Evolutionary conservation across 2,113 vertebrate genomes (phyloP).

Genomic region (Pluvialis apricaria): DNA sequence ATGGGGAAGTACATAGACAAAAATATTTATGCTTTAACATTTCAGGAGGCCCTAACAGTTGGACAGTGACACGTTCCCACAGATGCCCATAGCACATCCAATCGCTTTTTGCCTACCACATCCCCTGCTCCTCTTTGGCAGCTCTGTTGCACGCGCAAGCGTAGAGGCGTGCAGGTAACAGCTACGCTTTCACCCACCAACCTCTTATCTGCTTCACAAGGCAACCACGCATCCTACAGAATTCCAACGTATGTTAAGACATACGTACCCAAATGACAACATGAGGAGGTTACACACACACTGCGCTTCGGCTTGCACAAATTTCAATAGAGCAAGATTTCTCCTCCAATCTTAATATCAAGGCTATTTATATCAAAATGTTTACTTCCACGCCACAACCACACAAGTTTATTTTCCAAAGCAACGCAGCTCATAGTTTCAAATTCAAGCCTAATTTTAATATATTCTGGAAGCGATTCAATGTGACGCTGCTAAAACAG

Average conservation of each 20-base stretch:
- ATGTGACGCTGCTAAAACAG: not conserved
- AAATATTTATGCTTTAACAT: not conserved
- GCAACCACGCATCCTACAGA: not conserved
- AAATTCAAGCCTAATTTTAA: not conserved
- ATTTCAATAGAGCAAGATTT: not conserved
- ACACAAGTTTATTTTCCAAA: not conserved
- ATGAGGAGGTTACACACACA: not conserved
- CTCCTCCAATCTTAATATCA: not conserved
- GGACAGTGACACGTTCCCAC: not conserved
- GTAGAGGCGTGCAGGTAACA: not conserved
- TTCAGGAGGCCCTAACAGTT: not conserved
- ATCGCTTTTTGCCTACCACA: not conserved
- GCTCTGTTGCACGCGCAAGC: accelerated
- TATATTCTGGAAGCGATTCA: not conserved
- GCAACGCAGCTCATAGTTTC: not conserved
- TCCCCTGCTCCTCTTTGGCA: not conserved
- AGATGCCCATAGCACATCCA: accelerated
- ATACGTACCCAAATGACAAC: not conserved
- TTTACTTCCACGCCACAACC: not conserved
- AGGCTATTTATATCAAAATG: not conserved
- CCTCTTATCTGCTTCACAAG: accelerated
- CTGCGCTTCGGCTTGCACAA: not conserved
- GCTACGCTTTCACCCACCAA: not conserved
- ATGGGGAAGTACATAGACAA: not conserved
- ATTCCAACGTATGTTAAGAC: not conserved